Base-by-base conservation (phyloP, 2,888 invertebrate genomes). In the Hecatera dysodea region DNA sequence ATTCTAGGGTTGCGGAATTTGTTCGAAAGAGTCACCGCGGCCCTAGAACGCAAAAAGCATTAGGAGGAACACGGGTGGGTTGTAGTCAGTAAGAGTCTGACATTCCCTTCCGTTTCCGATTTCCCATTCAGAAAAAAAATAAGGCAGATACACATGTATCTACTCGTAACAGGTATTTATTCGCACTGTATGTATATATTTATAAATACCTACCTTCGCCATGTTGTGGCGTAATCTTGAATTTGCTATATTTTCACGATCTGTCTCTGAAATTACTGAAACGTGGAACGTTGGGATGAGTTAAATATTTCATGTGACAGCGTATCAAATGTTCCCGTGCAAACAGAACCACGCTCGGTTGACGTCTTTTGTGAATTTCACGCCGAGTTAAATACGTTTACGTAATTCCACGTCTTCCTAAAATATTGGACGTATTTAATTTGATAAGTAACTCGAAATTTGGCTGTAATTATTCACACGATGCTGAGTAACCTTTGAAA, bases 281-380 rank as follows among this genome's bases (percentile, higher is more conserved):
- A 72, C 56, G 65, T 72, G 36, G n/a, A n/a, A n/a, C n/a, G n/a
- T n/a, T n/a, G n/a, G 33, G 22, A 72, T 56, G 67, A 67, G 22
- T 77, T 78, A 70, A 80, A 84, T 80, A 84, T 84, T 80, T 82
- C 60, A 75, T 66, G 71, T 75, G 72, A 61, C 68, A 53, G 33
- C 70, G 69, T 65, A 70, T 75, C 53, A 80, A 72, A 72, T 67
- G 66, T 48, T 66, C 33, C 44, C 36, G 44, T 22, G 57, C 66
- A 71, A 72, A 82, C 67, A 72, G 29, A 53, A 50, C 46, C 59
- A 74, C 66, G 74, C 74, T 74, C 27, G 27, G 70, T 61, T 69
- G 55, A 29, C 50, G 48, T 67, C 80, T 82, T 77, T 78, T 70
- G 72, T 73, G 50, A 82, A 80, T 82, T 75, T 82, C 62, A 72